Evolutionary conservation across 2,113 vertebrate species (phyloP).

Genomic region (Alosa alosa): DNA sequence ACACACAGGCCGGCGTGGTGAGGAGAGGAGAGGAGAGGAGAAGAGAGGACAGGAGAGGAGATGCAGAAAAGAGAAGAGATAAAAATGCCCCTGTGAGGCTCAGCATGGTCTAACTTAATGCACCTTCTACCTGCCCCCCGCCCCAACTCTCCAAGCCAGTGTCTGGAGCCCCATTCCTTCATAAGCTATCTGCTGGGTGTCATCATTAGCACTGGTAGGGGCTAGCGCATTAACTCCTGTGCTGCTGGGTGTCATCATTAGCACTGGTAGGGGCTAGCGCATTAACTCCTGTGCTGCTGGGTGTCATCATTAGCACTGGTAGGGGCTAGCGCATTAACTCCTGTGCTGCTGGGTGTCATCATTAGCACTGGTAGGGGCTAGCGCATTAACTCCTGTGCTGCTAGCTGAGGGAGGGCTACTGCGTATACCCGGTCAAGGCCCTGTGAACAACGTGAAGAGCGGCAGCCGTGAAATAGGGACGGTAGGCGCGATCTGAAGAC

Average conservation of each 20-base stretch:
- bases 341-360: no score
- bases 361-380: no score
- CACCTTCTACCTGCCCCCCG: not conserved
- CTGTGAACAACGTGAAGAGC: not conserved
- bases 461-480: not conserved
- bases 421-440: not conserved
- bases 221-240: not conserved
- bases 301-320: no score
- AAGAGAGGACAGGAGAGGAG: conserved; percentile 21
- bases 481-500: not conserved
- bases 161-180: not conserved
- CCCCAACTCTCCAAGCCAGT: not conserved
- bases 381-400: not conserved
- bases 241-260: no score
- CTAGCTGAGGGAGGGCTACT: not conserved
- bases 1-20: conserved; percentile 33
- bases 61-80: not conserved
- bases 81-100: not conserved
- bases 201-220: not conserved
- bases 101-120: not conserved
- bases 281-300: not conserved
- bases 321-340: no score
- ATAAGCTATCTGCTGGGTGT: not conserved
- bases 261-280: not conserved
- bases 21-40: conserved; percentile 22